These are phyloP conservation scores for Sarcophaga subvicina DNA, from an alignment of 2,888 invertebrate species.

Conservation along the genomic window DNA sequence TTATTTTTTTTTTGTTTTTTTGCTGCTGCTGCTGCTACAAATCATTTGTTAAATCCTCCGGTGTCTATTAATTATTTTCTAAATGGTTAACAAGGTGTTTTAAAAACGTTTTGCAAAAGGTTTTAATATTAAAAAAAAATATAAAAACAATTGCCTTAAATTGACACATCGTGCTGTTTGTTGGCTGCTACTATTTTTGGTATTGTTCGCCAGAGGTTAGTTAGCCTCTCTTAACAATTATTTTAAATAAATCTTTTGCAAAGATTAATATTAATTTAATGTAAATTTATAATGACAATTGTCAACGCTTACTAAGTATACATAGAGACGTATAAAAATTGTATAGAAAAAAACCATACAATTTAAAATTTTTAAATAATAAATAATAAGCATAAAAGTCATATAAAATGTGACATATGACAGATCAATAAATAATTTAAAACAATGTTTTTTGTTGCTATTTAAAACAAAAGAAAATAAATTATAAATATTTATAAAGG, in stretches of 20 bases:
- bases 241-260: conserved; percentile 44
- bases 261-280: conserved; percentile 63
- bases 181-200: conserved; percentile 56
- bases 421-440: conserved; percentile 61
- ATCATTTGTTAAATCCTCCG: conserved; percentile 35
- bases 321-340: background rate
- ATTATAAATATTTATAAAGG: conserved; percentile 42
- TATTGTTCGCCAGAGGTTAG: conserved; percentile 11
- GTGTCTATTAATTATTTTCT: conserved; percentile 56
- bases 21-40: background rate
- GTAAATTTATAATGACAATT: conserved; percentile 66
- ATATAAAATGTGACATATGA: conserved; percentile 55
- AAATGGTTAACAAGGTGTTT: conserved; percentile 65
- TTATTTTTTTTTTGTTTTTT: too few species aligned
- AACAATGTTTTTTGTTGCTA: conserved; percentile 28
- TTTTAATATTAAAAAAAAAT: background rate
- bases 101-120: background rate
- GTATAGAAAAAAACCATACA: background rate
- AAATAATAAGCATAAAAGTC: conserved; percentile 51
- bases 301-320: conserved; percentile 39
- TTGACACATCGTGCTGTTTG: conserved; percentile 65
- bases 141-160: conserved; percentile 60
- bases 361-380: background rate
- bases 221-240: conserved; percentile 41
- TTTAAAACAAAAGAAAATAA: background rate